Evolutionary conservation across 2,797 vertebrate species (phyloP).

Genomic region (Aotus griseimembra): DNA sequence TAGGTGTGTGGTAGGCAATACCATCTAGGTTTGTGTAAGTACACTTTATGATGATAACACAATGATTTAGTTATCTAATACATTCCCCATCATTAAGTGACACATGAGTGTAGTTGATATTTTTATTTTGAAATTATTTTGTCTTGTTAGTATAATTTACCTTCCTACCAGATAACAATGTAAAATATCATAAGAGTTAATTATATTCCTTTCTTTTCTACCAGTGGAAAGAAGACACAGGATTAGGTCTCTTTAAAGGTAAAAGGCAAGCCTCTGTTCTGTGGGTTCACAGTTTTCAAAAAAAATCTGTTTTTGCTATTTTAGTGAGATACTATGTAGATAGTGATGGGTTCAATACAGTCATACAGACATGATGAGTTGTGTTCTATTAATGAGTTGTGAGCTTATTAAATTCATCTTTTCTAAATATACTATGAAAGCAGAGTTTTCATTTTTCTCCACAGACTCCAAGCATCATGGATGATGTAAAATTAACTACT

Average conservation of each 20-base stretch:
- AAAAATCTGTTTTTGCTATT: neutral
- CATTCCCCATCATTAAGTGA: neutral
- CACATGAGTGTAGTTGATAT: neutral
- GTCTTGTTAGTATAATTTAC: neutral
- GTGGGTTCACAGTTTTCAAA: neutral
- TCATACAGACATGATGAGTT: neutral
- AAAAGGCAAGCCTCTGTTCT: neutral
- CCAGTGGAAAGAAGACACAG: neutral
- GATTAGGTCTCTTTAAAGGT: neutral
- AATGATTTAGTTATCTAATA: neutral
- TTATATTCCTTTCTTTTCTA: neutral
- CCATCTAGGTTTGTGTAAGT: neutral
- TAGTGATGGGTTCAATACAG: neutral
- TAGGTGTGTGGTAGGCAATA: neutral
- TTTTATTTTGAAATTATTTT: neutral
- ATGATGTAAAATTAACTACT: conserved; percentile 72
- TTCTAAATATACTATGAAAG: conserved; percentile 70
- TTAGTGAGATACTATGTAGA: neutral
- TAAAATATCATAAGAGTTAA: neutral
- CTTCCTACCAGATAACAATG: neutral
- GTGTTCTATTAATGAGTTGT: conserved; percentile 61
- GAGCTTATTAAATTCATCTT: conserved; percentile 66
- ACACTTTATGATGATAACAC: neutral
- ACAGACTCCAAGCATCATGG: conserved; percentile 52
- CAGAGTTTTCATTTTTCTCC: conserved; percentile 51